Percentiles rank a stretch among this genome's conserved stretches.
Evolutionary conservation across 2,888 invertebrate genomes (phyloP).

Genomic region (Ferdinandea cuprea): DNA sequence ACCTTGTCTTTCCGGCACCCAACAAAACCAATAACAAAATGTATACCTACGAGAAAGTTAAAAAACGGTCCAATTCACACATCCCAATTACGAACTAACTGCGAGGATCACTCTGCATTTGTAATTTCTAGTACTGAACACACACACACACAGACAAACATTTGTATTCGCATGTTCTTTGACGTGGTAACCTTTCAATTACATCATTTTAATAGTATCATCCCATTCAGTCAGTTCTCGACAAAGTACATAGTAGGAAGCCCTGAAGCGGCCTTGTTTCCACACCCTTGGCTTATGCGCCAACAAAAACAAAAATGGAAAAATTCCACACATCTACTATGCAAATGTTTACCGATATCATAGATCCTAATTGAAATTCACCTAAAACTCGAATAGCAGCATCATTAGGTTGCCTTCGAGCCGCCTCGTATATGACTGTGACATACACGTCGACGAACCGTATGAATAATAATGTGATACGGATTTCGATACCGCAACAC

Average conservation of each 20-base stretch:
- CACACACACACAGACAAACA: background rate
- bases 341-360: conserved; percentile 64
- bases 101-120: conserved; percentile 34
- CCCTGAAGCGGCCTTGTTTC: background rate
- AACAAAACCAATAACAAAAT: too few species aligned
- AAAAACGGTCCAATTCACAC: conserved; percentile 15
- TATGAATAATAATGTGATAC: conserved; percentile 64
- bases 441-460: conserved; percentile 38
- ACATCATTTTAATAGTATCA: conserved; percentile 36
- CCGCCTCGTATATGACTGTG: conserved; percentile 37
- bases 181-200: conserved; percentile 50
- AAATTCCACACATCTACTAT: conserved; percentile 28
- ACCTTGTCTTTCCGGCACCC: too few species aligned
- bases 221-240: conserved; percentile 21
- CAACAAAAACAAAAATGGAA: conserved; percentile 28
- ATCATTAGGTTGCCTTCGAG: conserved; percentile 44
- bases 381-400: conserved; percentile 52
- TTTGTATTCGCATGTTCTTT: background rate
- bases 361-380: conserved; percentile 68
- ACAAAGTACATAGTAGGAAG: background rate
- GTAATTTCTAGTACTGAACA: conserved; percentile 24
- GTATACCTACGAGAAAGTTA: too few species aligned
- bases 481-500: conserved; percentile 3
- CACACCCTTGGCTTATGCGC: background rate
- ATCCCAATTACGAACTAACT: conserved; percentile 48